A percentile compares a stretch with the other conserved stretches of the same genome.
Evolutionary conservation across 2,888 invertebrate genomes (phyloP).

Genomic region (Leptinotarsa juncta): DNA sequence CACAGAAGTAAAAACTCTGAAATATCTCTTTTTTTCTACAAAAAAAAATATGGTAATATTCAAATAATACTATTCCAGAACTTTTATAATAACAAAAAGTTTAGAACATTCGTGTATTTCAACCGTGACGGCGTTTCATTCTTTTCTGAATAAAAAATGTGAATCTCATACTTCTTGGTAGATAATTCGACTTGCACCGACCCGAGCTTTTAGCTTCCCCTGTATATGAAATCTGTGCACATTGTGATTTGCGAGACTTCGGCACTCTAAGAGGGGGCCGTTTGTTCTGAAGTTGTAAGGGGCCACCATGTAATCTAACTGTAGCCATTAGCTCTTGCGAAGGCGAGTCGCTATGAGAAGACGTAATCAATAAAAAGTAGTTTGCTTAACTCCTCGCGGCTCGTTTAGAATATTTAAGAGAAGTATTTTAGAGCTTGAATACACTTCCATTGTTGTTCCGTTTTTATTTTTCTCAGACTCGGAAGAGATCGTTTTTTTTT

Average conservation of each 20-base stretch:
- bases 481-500: neutral
- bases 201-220: constrained; percentile 21
- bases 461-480: neutral
- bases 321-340: constrained; percentile 5
- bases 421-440: neutral
- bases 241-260: constrained; percentile 31
- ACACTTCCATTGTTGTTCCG: neutral
- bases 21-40: no score
- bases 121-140: neutral
- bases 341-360: neutral
- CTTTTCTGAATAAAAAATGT: no score
- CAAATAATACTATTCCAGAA: no score
- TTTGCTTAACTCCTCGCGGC: neutral
- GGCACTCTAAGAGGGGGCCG: constrained; percentile 28
- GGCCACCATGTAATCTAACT: constrained; percentile 18
- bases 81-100: no score
- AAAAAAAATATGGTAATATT: no score
- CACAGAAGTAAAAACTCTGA: no score
- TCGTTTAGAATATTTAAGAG: neutral
- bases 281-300: constrained; percentile 15
- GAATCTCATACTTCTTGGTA: neutral
- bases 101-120: neutral
- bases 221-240: constrained; percentile 22
- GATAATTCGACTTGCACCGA: constrained; percentile 34
- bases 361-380: neutral